Base-by-base conservation (phyloP, 2,113 vertebrate genomes). In the Gorsachius goisagi region DNA sequence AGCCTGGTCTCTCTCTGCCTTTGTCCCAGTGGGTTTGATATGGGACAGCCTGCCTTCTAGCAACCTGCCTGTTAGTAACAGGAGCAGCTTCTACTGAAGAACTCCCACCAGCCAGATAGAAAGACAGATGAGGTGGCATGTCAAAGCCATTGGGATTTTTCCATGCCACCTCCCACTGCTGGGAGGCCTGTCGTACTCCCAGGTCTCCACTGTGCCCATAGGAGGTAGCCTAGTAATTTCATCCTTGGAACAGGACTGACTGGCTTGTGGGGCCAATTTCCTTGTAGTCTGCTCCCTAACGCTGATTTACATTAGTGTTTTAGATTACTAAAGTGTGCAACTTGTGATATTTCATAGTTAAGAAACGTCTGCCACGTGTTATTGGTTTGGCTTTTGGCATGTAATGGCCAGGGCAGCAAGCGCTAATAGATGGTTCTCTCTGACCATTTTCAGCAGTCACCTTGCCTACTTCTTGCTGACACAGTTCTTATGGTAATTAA, bases 401-500 rank as follows among this genome's bases (percentile, higher is more conserved):
- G 71, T 83, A 95, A 91, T 62, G 67, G 63, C 35, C 78, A 44
- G 50, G 47, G 37, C 28, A 90, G 89, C 75, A 72, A 86, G 80
- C 32, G 50, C 81, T 92, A 90, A 93, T 88, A 91, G 76, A 85
- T 85, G 73, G 44, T 59, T 93, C 81, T 75, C 60, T 96, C 62
- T 8, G 24, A 85, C 73, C 72, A 89, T 87, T 97, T 97, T 69
- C 44, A 94, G 87, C 97, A 97, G 97, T 98, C 97, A 98, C 97
- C 97, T 98, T 98, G 97, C 88, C 81, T 68, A 24, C 74, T 96
- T 97, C 95, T 96, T 96, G 97, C 98, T 98, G 98, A 98, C 89
- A 89, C 88, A 88, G 97, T 97, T 97, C 87, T 97, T 96, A 85
- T 12, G 17, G 88, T 97, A 98, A 98, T 98, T 97, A 98, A 98